Conservation (phyloP, 2,113 vertebrate species). For the Neolamprologus kungweensis region DNA sequence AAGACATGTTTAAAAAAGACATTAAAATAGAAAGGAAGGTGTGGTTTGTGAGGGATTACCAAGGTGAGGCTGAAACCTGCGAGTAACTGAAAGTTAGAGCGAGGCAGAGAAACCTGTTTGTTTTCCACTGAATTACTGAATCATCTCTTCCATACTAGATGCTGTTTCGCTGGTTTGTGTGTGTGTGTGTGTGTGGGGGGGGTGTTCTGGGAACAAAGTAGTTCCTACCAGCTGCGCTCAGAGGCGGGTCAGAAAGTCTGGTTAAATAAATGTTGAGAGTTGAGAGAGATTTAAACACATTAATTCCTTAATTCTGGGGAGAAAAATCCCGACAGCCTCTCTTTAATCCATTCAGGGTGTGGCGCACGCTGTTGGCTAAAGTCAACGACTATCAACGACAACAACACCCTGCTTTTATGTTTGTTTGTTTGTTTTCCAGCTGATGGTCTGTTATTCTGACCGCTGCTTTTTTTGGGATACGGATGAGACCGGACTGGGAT, state of each 20-base stretch:
- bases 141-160: neutral
- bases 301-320: neutral
- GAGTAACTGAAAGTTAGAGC: neutral
- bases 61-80: neutral
- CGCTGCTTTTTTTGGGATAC: neutral
- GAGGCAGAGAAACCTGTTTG: neutral
- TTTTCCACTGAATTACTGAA: neutral
- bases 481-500: neutral
- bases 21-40: neutral
- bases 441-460: neutral
- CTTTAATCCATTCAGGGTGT: neutral
- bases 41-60: neutral
- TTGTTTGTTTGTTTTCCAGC: neutral
- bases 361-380: neutral
- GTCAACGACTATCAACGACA: neutral
- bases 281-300: neutral
- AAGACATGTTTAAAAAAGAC: conserved; percentile 14
- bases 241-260: neutral
- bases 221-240: neutral
- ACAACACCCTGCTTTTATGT: neutral
- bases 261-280: neutral
- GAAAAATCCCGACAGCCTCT: neutral
- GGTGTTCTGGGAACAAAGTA: neutral
- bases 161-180: neutral
- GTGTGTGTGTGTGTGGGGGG: no score